These are phyloP conservation scores for Thryonomys swinderianus DNA, from an alignment of 2,113 vertebrate genomes.

Conservation along the genomic window DNA sequence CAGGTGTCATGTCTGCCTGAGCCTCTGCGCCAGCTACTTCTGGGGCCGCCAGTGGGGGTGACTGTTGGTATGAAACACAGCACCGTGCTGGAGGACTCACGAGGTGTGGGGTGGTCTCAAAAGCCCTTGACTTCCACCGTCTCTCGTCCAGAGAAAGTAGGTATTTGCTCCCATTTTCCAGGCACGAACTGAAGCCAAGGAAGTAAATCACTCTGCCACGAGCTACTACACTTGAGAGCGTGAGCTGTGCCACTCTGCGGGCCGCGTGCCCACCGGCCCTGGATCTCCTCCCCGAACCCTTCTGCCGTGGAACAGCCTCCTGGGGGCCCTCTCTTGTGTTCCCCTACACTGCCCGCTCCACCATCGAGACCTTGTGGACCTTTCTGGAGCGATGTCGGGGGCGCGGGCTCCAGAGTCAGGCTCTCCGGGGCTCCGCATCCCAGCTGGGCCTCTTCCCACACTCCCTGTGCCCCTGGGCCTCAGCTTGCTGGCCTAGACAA, in stretches of 20 bases:
- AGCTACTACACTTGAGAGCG: not conserved
- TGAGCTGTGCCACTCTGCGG: not conserved
- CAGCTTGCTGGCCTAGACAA: not conserved
- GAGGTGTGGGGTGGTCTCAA: rapidly evolving
- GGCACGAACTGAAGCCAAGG: not conserved
- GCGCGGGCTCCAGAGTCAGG: not conserved
- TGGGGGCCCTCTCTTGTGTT: rapidly evolving
- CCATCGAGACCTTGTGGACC: not conserved
- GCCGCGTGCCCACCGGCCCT: not conserved
- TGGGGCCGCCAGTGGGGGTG: not conserved
- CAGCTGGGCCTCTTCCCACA: not conserved
- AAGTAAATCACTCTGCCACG: not conserved
- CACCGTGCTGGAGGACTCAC: not conserved
- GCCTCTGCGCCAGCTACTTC: not conserved
- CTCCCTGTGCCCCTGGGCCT: not conserved
- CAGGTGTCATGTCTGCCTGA: rapidly evolving
- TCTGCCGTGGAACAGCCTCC: not conserved
- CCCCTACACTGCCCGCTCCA: not conserved
- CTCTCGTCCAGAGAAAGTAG: not conserved
- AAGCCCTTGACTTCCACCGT: not conserved
- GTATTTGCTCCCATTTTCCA: not conserved
- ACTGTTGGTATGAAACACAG: not conserved
- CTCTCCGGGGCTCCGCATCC: not conserved
- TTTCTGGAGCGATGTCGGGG: rapidly evolving
- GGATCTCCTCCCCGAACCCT: not conserved